Base-by-base conservation (phyloP, 2,888 invertebrate species). In the Camptogramma bilineatum region DNA sequence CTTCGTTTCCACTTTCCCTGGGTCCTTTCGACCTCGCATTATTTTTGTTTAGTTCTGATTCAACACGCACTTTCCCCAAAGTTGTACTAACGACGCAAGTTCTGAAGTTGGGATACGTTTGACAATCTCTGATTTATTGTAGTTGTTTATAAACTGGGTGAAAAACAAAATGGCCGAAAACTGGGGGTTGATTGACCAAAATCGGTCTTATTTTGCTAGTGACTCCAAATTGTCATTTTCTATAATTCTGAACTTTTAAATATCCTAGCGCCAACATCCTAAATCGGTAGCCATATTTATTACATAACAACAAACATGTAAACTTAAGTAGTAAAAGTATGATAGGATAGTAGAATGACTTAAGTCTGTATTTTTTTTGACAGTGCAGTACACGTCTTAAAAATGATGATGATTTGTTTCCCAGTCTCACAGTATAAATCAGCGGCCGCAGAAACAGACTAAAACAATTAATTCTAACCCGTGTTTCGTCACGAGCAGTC, bases 401-500 rank as follows among this genome's bases (percentile, higher is more conserved):
- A 2, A 39, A 39, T 39, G 34, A 39, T 39, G 34, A 39, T 39
- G 34, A 39, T 39, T 4, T 4, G 8, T 28, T 39, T 13, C 13
- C 13, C 13, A 39, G 34, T 16, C 13, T 16, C 7, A 4, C n/a
- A 50, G 28, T 42, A 62, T 64, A 64, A 64, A 61, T 65, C 55
- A 57, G 34, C 21, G 39, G 44, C 28, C 21, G 50, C 28, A 31
- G 47, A 34, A 58, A 46, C 57, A 51, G 59, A 63, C 55, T 56
- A 48, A 47, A 48, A 51, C 63, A 63, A 67, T 67, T 67, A 67
- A 64, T 67, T 64, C 42, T 4, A 68, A 62, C 61, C 64, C 61
- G 54, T 62, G 54, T 59, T 67, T 68, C 62, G 67, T 64, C 58
- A 64, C 64, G 64, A 62, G 56, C 58, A 68, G 58, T 68, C 58